phyloP scores from a whole-genome alignment of 1,140 invertebrate genomes.

The Leptonema lineaticorne region DNA sequence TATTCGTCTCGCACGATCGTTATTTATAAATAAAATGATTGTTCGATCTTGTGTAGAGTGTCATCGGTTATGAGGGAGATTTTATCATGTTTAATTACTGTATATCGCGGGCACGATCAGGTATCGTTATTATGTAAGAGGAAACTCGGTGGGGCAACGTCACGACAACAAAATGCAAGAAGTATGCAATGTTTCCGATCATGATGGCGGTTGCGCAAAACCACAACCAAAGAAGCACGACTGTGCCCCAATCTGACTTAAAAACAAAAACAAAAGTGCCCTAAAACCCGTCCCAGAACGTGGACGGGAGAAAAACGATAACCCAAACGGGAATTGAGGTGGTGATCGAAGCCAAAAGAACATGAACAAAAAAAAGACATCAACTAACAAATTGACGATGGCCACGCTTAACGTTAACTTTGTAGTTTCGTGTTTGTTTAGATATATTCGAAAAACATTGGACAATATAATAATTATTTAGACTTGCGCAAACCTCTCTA shows the following conservation, averaged over 20 bases:
- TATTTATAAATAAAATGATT: too few relatives aligned
- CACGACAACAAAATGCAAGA: slow-evolving; percentile 5
- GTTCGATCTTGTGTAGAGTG: slow-evolving; percentile 10
- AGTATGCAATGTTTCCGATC: slow-evolving; percentile 16
- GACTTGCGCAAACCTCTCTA: too few relatives aligned
- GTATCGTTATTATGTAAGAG: slow-evolving; percentile 28
- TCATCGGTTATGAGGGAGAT: slow-evolving; percentile 19
- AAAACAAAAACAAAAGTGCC: neutral
- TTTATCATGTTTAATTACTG: slow-evolving; percentile 24
- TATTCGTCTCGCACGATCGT: too few relatives aligned
- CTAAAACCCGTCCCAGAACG: neutral
- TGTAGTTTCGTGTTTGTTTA: too few relatives aligned
- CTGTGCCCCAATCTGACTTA: slow-evolving; percentile 5
- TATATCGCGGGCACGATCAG: slow-evolving; percentile 25
- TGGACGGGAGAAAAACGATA: too few relatives aligned
- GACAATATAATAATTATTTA: too few relatives aligned
- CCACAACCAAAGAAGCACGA: slow-evolving; percentile 3
- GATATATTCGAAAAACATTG: too few relatives aligned
- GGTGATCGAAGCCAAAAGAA: too few relatives aligned
- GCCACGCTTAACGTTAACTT: too few relatives aligned
- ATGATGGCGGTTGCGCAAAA: slow-evolving; percentile 21
- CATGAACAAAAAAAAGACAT: too few relatives aligned
- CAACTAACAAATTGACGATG: too few relatives aligned
- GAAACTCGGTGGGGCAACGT: slow-evolving; percentile 2
- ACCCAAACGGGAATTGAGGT: too few relatives aligned